Percentiles rank a stretch among this genome's conserved stretches.
These are phyloP conservation scores for Anolis apletophallus DNA, from an alignment of 2,797 vertebrate species.

Conservation along the genomic window DNA sequence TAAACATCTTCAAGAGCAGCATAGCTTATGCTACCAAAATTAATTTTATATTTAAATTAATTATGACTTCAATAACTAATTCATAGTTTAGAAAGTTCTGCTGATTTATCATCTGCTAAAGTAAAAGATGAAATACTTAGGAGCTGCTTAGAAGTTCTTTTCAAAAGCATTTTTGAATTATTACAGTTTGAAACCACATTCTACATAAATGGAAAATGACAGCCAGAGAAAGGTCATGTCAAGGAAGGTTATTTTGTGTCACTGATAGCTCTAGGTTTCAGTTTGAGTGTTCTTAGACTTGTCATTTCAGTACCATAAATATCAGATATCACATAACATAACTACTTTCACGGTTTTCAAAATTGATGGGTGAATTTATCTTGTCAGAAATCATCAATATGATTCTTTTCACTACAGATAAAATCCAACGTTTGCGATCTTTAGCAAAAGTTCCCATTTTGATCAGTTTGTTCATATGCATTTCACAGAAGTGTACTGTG, in stretches of 20 bases:
- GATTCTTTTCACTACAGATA: not conserved
- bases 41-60: too few species aligned
- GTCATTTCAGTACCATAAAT: not conserved
- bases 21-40: not conserved
- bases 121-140: not conserved
- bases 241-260: not conserved
- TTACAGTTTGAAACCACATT: not conserved
- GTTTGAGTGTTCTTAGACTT: not conserved
- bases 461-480: not conserved
- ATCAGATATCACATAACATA: not conserved
- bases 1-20: not conserved
- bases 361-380: not conserved
- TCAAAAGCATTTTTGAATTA: not conserved
- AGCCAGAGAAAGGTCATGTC: not conserved
- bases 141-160: not conserved
- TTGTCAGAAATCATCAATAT: not conserved
- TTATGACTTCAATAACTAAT: not conserved
- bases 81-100: not conserved
- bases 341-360: not conserved
- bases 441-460: too few species aligned
- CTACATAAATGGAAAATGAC: not conserved
- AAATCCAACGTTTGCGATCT: too few species aligned
- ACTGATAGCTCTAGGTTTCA: not conserved
- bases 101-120: not conserved
- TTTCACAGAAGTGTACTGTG: not conserved